Evolutionary conservation across 2,113 vertebrate genomes (phyloP).

Genomic region (Odobenus rosmarus): DNA sequence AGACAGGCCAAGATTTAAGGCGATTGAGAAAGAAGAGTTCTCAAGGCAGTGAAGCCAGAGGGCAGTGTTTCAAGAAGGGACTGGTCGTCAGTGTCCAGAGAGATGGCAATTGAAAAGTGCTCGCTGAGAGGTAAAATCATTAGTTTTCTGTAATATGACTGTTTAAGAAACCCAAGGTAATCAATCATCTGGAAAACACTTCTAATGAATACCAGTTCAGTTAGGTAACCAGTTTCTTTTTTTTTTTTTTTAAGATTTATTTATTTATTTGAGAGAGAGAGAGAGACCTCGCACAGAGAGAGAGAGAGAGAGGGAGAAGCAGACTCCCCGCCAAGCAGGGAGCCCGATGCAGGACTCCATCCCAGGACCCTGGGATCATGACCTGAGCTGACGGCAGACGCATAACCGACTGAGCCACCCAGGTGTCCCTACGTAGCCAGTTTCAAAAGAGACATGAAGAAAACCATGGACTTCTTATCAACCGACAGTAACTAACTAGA

Average conservation of each 20-base stretch:
- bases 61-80: constrained; percentile 12
- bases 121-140: not conserved
- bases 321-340: not conserved
- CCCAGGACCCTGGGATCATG: no score
- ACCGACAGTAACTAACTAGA: constrained; percentile 4
- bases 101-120: not conserved
- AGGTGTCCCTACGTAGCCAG: not conserved
- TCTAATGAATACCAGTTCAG: not conserved
- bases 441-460: constrained; percentile 37
- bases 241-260: not conserved
- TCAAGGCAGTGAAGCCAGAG: not conserved
- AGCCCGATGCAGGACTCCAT: not conserved
- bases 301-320: not conserved
- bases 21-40: not conserved
- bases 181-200: not conserved
- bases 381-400: not conserved
- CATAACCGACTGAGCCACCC: not conserved
- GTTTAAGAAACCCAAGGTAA: constrained; percentile 10
- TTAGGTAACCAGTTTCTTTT: not conserved
- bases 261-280: not conserved
- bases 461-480: not conserved
- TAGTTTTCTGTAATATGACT: constrained; percentile 26
- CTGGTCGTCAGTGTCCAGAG: not conserved
- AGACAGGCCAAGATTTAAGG: not conserved
- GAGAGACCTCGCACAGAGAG: not conserved